A percentile compares a stretch with the other conserved stretches of the same genome.
Conservation (phyloP, 2,888 invertebrate genomes). For the Heliconius cydno region DNA sequence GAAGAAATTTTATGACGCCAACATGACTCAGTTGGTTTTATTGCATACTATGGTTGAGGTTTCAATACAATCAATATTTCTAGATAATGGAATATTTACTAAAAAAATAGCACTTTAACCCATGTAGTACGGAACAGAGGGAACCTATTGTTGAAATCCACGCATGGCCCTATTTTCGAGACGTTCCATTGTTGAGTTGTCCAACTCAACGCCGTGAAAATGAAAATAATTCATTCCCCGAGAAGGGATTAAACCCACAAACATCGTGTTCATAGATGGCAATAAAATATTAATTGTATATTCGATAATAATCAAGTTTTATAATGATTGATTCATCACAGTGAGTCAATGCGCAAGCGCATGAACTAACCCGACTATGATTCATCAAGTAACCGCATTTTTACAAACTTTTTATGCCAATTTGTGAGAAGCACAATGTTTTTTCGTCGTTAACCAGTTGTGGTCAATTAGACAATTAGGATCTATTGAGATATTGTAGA, state of each 20-base stretch:
- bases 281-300: not conserved
- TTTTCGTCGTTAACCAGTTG: slow-evolving; percentile 7
- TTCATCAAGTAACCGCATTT: slow-evolving; percentile 38
- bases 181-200: not conserved
- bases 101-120: not conserved
- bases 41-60: not conserved
- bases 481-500: not conserved
- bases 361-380: slow-evolving; percentile 35
- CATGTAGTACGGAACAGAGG: too few species aligned
- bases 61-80: not conserved
- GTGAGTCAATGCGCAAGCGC: slow-evolving; percentile 45
- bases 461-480: slow-evolving; percentile 15
- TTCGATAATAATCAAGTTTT: slow-evolving; percentile 23
- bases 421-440: slow-evolving; percentile 17
- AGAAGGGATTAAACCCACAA: not conserved
- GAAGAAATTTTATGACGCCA: not conserved
- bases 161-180: not conserved
- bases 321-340: slow-evolving; percentile 40
- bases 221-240: not conserved
- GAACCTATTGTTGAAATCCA: too few species aligned
- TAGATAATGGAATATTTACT: too few species aligned
- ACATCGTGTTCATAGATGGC: not conserved
- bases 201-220: not conserved
- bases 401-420: slow-evolving; percentile 31
- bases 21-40: not conserved